phyloP scores from a whole-genome alignment of 2,113 vertebrate species.

The Takifugu bimaculatus region DNA sequence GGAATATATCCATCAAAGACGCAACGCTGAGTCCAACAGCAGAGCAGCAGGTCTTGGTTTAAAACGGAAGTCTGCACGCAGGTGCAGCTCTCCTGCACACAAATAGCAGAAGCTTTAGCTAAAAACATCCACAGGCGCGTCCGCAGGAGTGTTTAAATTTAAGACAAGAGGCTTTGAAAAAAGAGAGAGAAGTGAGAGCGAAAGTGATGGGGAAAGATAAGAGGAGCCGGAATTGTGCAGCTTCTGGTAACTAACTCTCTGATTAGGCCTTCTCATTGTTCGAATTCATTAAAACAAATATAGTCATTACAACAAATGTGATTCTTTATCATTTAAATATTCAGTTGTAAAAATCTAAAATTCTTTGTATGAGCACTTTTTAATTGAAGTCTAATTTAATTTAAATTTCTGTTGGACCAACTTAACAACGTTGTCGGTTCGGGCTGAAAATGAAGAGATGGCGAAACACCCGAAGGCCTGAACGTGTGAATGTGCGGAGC shows the following conservation, averaged over 20 bases:
- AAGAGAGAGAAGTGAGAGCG: constrained; percentile 38
- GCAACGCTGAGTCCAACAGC: constrained; percentile 46
- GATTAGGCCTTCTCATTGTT: not conserved
- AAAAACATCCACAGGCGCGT: not conserved
- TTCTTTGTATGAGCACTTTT: not conserved
- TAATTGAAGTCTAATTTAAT: no score
- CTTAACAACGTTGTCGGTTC: no score
- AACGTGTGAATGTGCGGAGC: constrained; percentile 69
- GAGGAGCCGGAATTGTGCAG: constrained; percentile 15
- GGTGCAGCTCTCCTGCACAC: constrained; percentile 10
- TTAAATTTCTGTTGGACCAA: no score
- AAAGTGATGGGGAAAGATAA: constrained; percentile 5
- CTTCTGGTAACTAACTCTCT: not conserved
- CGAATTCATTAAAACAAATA: no score
- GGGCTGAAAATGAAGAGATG: constrained; percentile 40
- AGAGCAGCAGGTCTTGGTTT: constrained; percentile 47
- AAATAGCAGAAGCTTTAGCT: constrained; percentile 8
- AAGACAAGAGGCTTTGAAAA: not conserved
- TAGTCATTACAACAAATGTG: not conserved
- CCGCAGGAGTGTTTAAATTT: constrained; percentile 24
- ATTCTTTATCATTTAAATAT: not conserved
- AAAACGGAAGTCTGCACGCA: constrained; percentile 29
- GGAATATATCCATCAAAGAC: constrained; percentile 53
- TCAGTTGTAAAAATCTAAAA: not conserved
- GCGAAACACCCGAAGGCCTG: constrained; percentile 61